Evolutionary conservation across 2,888 invertebrate genomes (phyloP), one percentile per base, ranked within the genome.

Genomic region (Apotomis betuletana): DNA sequence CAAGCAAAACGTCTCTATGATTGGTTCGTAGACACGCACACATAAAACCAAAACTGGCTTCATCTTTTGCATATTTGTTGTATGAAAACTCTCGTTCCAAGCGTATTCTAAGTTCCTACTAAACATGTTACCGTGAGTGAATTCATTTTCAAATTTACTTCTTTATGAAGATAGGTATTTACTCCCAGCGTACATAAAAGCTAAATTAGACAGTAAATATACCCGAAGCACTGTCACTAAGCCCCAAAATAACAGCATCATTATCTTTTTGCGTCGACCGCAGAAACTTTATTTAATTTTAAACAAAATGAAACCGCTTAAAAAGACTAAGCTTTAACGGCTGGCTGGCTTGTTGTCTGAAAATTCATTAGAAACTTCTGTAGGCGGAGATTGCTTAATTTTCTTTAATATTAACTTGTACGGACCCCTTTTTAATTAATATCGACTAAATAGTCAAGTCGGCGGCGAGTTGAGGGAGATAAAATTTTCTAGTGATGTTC

Each of bases 401-500:
- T 92, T 92, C 90, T 91, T 93, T 90, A 92, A 92, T 92, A 93
- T 92, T 90, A 92, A 92, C 90, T 93, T 92, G 92, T 92, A 88
- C 84, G 83, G 89, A 86, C 89, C 89, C 91, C 91, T 91, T 92
- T 92, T 93, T 92, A 93, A 93, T 93, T 93, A 93, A 93, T 92
- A 92, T 92, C 91, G 91, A 92, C 92, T 92, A 92, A 93, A 90
- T 92, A 92, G 91, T 89, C 89, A 84, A 85, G 85, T 82, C 84
- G 84, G 87, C 88, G 87, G 87, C 84, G 82, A 82, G 85, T 84
- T 81, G 9, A 49, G 82, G 78, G 79, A 81, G 91, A 91, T 91
- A 89, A 90, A 80, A 83, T 76, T 77, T 75, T 77, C 68, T 88
- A 89, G 90, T 77, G 90, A 82, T 85, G 91, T 75, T 52, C 55